Conservation (phyloP, 2,888 invertebrate species). For the Heliconius ethilla region DNA sequence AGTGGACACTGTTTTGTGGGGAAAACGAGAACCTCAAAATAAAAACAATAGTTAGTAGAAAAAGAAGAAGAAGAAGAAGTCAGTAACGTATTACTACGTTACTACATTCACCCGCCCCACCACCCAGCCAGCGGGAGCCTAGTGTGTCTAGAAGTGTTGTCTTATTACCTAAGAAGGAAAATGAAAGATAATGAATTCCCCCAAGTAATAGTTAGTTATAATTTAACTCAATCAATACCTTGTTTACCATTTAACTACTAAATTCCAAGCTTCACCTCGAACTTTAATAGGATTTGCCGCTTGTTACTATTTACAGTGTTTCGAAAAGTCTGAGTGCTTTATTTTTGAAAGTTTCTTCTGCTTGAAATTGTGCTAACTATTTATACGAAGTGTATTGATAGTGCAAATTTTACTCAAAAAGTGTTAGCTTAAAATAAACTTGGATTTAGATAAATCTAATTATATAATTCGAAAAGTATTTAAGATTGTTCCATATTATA, state of each 20-base stretch:
- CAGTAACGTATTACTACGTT: no score
- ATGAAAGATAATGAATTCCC: no score
- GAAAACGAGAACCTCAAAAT: no score
- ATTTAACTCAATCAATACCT: no score
- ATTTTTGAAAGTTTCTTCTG: constrained; percentile 28
- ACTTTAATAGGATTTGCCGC: constrained; percentile 33
- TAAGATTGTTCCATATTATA: background rate
- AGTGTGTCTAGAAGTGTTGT: no score
- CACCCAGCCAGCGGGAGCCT: no score
- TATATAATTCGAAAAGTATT: background rate
- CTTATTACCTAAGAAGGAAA: no score
- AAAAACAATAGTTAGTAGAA: no score
- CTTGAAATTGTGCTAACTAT: constrained; percentile 21
- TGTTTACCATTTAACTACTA: background rate
- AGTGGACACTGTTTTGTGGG: no score
- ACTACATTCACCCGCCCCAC: no score
- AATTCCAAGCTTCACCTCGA: constrained; percentile 15
- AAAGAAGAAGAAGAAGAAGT: no score
- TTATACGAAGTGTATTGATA: constrained; percentile 27
- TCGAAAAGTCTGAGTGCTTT: constrained; percentile 24
- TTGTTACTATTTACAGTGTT: constrained; percentile 32
- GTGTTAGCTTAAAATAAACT: background rate
- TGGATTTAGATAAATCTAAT: background rate
- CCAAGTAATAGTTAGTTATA: no score
- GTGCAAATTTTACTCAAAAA: background rate